Conservation (phyloP, 2,888 invertebrate species). For the Mythimna impura region DNA sequence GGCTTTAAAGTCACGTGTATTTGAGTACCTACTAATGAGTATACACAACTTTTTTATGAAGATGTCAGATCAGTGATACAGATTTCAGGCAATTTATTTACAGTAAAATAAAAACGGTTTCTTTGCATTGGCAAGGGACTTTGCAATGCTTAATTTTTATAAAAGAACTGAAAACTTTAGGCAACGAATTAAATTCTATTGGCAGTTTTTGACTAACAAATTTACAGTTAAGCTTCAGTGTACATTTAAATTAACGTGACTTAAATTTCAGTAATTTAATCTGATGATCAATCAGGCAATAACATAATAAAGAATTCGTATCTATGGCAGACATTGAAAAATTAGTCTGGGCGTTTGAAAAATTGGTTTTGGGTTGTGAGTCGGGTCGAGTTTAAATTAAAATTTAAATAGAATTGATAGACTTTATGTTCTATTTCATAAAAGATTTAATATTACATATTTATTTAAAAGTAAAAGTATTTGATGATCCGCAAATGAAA, state of each 20-base stretch:
- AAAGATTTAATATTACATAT: constrained; percentile 5
- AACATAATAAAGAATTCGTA: constrained; percentile 61
- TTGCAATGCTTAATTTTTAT: not conserved
- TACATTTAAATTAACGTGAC: constrained; percentile 3
- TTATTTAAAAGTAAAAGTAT: constrained; percentile 5
- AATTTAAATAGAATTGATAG: constrained; percentile 48
- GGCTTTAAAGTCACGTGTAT: constrained; percentile 57
- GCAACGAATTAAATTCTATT: not conserved
- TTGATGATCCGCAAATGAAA: not conserved
- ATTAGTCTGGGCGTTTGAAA: constrained; percentile 66
- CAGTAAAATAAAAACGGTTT: constrained; percentile 12
- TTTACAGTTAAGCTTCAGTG: not conserved
- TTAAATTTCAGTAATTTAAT: constrained; percentile 49
- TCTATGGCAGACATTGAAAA: constrained; percentile 67
- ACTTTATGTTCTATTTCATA: constrained; percentile 21
- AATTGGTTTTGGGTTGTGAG: constrained; percentile 60
- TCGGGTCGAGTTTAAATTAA: constrained; percentile 47
- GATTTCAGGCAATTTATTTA: constrained; percentile 20
- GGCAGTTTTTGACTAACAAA: not conserved
- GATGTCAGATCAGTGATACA: constrained; percentile 23
- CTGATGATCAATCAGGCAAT: constrained; percentile 66
- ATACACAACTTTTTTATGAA: constrained; percentile 11
- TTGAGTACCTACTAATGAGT: constrained; percentile 25
- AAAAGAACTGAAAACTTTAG: not conserved
- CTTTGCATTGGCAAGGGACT: constrained; percentile 19